phyloP scores from a whole-genome alignment of 2,113 vertebrate genomes.

The Taurulus bubalis region DNA sequence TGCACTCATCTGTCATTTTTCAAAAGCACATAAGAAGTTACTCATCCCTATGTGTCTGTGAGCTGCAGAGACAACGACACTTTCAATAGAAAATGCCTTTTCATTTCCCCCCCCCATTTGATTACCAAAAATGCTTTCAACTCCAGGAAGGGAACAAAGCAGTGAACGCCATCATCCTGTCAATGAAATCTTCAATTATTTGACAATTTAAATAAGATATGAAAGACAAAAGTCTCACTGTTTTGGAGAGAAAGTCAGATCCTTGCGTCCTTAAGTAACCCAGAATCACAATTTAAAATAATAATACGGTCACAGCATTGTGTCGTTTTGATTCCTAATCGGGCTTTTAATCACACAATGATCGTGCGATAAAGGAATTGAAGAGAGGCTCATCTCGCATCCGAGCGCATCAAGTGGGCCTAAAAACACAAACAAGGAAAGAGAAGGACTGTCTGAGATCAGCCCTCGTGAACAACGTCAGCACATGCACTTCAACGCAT shows the following conservation, averaged over 20 bases:
- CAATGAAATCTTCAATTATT: constrained; percentile 4
- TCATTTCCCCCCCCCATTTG: constrained; percentile 19
- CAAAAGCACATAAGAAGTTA: constrained; percentile 45
- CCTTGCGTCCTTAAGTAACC: neutral
- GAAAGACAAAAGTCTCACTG: neutral
- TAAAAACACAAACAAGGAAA: neutral
- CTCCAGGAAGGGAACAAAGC: constrained; percentile 23
- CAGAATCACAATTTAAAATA: neutral
- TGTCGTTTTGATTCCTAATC: constrained; percentile 18
- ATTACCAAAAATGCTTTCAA: constrained; percentile 28
- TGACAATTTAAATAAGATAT: constrained; percentile 12
- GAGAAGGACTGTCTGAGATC: constrained; percentile 1
- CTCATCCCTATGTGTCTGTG: constrained; percentile 28
- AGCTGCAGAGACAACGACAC: constrained; percentile 29
- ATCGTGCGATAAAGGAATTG: neutral
- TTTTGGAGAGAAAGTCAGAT: constrained; percentile 7
- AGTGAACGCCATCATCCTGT: constrained; percentile 10
- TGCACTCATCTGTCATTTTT: constrained; percentile 59
- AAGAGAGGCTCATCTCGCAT: neutral
- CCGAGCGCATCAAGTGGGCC: neutral
- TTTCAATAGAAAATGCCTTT: constrained; percentile 33
- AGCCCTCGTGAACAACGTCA: constrained; percentile 5
- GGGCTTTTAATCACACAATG: constrained; percentile 36
- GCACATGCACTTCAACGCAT: constrained; percentile 24
- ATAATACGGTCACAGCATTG: neutral